Evolutionary conservation across 2,888 invertebrate genomes (phyloP).

Genomic region (Trypoxylon attenuatum): DNA sequence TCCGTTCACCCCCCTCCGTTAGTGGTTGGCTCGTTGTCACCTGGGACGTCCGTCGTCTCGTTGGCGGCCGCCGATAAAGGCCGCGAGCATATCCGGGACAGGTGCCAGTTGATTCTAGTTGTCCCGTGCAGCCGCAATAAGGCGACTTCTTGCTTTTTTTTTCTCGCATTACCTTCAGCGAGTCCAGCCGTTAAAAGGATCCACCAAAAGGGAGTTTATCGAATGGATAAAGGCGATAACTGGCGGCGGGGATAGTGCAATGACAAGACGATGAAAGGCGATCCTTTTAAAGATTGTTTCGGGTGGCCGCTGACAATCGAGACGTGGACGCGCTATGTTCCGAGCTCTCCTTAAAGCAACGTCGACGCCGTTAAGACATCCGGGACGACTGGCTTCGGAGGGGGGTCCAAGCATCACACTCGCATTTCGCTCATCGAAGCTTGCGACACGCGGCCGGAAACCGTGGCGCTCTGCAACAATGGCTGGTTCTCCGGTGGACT

Average conservation of each 20-base stretch:
- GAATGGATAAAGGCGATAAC: too few relatives aligned
- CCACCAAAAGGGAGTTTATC: neutral
- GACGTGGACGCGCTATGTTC: constrained; percentile 6
- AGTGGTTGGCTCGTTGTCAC: constrained; percentile 29
- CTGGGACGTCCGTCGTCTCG: constrained; percentile 15
- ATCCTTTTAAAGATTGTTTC: too few relatives aligned
- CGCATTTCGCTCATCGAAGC: constrained; percentile 93
- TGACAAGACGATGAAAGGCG: too few relatives aligned
- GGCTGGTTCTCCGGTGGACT: constrained; percentile 79
- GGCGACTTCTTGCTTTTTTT: neutral
- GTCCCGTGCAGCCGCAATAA: neutral
- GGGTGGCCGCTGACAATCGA: too few relatives aligned
- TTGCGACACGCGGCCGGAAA: constrained; percentile 82
- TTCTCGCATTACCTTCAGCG: too few relatives aligned
- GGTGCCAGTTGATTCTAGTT: constrained; percentile 4
- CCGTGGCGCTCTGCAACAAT: constrained; percentile 74
- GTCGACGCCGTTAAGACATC: constrained; percentile 71
- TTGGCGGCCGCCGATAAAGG: neutral
- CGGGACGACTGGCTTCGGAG: constrained; percentile 70
- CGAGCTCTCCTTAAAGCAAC: constrained; percentile 54
- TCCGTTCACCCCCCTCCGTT: constrained; percentile 50
- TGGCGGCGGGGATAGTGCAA: too few relatives aligned
- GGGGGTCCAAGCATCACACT: constrained; percentile 82
- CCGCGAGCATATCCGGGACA: constrained; percentile 1
- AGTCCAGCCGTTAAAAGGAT: neutral